Percentiles rank a stretch among this genome's conserved stretches.
Conservation (phyloP, 2,888 invertebrate species). For the Cryptus viduatorius region DNA sequence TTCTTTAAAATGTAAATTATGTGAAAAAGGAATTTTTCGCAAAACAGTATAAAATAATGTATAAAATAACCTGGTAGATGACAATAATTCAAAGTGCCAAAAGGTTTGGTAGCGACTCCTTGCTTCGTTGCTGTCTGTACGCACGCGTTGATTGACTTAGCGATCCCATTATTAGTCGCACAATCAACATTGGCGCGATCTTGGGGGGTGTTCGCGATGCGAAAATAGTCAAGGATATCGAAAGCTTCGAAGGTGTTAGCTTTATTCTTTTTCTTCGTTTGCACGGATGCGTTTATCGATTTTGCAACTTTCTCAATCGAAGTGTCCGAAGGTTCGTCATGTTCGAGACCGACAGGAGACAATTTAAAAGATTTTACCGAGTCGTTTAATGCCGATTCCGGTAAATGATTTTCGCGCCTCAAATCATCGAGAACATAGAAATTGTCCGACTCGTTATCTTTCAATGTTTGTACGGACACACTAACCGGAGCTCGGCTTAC, state of each 20-base stretch:
- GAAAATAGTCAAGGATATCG: constrained; percentile 57
- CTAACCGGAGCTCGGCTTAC: background rate
- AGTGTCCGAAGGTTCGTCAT: background rate
- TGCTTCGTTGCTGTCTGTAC: constrained; percentile 7
- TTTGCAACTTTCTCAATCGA: constrained; percentile 2
- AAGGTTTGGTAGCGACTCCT: background rate
- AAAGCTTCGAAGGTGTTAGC: constrained; percentile 32
- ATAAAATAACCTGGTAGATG: background rate
- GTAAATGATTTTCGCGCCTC: background rate
- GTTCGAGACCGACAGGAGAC: background rate
- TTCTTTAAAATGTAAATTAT: no score
- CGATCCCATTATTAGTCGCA: background rate
- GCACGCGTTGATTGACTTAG: background rate
- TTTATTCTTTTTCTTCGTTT: constrained; percentile 4
- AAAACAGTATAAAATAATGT: no score
- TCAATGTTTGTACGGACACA: constrained; percentile 12
- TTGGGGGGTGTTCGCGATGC: background rate
- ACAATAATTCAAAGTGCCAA: background rate
- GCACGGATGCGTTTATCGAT: constrained; percentile 20
- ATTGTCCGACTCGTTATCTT: background rate
- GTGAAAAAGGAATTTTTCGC: no score
- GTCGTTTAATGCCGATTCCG: background rate
- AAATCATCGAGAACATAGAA: background rate
- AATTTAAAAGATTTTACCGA: background rate
- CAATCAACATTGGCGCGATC: background rate